These are phyloP conservation scores for Troilus luridus DNA, from an alignment of 2,888 invertebrate species.

Conservation along the genomic window DNA sequence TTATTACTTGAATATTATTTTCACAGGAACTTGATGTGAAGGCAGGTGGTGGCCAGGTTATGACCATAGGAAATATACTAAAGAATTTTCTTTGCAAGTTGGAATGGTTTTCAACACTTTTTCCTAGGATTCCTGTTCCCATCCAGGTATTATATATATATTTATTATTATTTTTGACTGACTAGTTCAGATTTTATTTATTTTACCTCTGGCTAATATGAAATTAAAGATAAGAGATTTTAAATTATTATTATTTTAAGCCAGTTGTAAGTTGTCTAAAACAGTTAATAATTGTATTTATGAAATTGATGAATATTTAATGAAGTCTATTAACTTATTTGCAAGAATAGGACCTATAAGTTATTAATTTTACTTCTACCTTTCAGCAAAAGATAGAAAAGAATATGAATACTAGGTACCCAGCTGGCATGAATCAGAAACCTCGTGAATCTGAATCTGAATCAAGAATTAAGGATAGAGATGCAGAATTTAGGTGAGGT, in stretches of 20 bases:
- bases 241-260: not conserved
- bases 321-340: conserved; percentile 45
- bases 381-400: conserved; percentile 88
- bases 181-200: not conserved
- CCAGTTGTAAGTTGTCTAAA: too few species aligned
- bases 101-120: conserved; percentile 99
- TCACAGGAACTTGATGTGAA: conserved; percentile 94
- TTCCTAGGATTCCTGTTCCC: conserved; percentile 98
- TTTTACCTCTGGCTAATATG: not conserved
- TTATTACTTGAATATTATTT: conserved; percentile 58
- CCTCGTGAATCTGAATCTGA: conserved; percentile 57
- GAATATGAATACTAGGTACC: conserved; percentile 76
- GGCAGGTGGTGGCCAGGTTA: conserved; percentile 95
- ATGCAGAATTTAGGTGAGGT: conserved; percentile 54
- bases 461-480: conserved; percentile 33
- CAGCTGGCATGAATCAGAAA: conserved; percentile 68
- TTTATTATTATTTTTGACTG: not conserved
- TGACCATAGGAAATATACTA: conserved; percentile 93
- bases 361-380: conserved; percentile 45
- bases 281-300: not conserved
- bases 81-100: conserved; percentile 94
- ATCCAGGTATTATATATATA: conserved; percentile 73
- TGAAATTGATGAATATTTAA: conserved; percentile 7
- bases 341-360: conserved; percentile 7
- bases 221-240: not conserved